Conservation (phyloP, 2,888 invertebrate genomes). For the Cosmia pyralina region DNA sequence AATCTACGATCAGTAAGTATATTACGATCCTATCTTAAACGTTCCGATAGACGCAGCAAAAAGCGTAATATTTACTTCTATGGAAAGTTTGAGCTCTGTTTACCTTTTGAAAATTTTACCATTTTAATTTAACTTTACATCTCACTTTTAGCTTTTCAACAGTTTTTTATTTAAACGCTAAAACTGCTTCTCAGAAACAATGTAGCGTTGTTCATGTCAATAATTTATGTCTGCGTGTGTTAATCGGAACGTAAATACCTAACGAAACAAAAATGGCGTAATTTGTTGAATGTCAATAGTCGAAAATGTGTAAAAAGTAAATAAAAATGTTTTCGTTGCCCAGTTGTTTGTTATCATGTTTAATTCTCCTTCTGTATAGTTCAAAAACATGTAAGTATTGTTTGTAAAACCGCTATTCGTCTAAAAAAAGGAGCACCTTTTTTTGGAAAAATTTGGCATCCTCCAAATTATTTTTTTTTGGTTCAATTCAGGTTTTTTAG, state of each 20-base stretch:
- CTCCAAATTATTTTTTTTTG: slow-evolving; percentile 60
- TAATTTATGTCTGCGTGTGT: not conserved
- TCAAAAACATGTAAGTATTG: slow-evolving; percentile 81
- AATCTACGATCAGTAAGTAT: too few species aligned
- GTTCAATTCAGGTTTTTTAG: slow-evolving; percentile 64
- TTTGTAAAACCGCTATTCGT: slow-evolving; percentile 3
- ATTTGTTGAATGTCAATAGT: slow-evolving; percentile 79
- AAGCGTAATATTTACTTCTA: not conserved
- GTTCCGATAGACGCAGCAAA: not conserved
- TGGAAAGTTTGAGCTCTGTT: not conserved
- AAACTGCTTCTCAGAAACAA: not conserved
- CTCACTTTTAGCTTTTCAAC: not conserved
- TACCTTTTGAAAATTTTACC: accelerated
- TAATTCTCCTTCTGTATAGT: slow-evolving; percentile 72
- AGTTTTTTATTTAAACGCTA: accelerated
- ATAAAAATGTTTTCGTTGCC: slow-evolving; percentile 84
- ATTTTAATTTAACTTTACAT: not conserved
- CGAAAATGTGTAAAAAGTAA: slow-evolving; percentile 84
- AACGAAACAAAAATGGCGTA: slow-evolving; percentile 84
- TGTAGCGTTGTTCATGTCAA: not conserved
- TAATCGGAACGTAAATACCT: slow-evolving; percentile 56
- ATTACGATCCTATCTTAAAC: too few species aligned
- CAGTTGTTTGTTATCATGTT: slow-evolving; percentile 77
- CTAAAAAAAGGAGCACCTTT: not conserved
- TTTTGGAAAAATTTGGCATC: slow-evolving; percentile 51